These are phyloP conservation scores for Synanthedon myopaeformis DNA, from an alignment of 2,888 invertebrate species.

Conservation along the genomic window DNA sequence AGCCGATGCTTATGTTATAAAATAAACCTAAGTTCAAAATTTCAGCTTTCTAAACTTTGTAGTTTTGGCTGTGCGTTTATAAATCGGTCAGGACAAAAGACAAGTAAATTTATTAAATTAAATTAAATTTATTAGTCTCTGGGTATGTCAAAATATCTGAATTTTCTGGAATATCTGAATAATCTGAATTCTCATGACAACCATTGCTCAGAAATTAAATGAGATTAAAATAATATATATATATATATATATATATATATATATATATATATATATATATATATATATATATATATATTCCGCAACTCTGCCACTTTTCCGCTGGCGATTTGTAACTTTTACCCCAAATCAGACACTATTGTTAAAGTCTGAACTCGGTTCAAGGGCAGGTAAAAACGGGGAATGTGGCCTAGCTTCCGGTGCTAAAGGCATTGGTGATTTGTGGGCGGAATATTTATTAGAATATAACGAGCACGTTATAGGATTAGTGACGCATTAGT, in stretches of 20 bases:
- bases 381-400: constrained; percentile 45
- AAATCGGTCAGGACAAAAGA: too few relatives aligned
- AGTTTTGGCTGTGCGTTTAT: too few relatives aligned
- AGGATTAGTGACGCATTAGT: constrained; percentile 5
- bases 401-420: constrained; percentile 59
- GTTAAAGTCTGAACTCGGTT: constrained; percentile 33
- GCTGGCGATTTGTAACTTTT: constrained; percentile 11
- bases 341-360: constrained; percentile 16
- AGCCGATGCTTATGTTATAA: too few relatives aligned
- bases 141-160: too few relatives aligned
- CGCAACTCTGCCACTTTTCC: constrained; percentile 1
- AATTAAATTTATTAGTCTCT: too few relatives aligned
- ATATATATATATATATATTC: background rate
- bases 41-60: too few relatives aligned
- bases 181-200: too few relatives aligned
- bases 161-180: too few relatives aligned
- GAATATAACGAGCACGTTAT: constrained; percentile 4
- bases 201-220: too few relatives aligned
- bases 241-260: background rate
- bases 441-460: constrained; percentile 35
- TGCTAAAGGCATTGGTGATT: constrained; percentile 2
- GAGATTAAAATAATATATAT: too few relatives aligned
- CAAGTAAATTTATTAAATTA: too few relatives aligned
- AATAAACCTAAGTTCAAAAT: too few relatives aligned
- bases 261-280: background rate